Conservation (phyloP, 23 tunicate species). For the Ascidia mentula region DNA sequence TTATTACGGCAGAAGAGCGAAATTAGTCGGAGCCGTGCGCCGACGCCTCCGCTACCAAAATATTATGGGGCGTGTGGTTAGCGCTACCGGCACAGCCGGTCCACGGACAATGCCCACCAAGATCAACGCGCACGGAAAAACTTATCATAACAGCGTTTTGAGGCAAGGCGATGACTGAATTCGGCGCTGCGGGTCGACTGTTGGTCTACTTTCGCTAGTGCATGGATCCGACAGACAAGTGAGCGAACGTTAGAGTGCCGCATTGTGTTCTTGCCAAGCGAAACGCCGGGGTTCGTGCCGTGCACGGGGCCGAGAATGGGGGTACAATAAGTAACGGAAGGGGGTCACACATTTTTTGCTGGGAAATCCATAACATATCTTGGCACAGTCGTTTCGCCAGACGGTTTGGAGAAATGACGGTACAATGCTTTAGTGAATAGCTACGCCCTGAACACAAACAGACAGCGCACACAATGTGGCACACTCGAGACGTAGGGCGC, state of each 20-base stretch:
- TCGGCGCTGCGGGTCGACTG: not conserved
- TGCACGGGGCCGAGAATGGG: too few species aligned
- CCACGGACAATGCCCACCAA: not conserved
- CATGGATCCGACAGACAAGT: not conserved
- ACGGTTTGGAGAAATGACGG: not conserved
- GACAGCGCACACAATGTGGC: not conserved
- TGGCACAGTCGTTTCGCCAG: not conserved
- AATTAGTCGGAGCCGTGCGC: not conserved
- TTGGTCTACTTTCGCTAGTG: not conserved
- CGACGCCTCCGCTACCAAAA: slow-evolving; percentile 1
- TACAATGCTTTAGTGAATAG: too few species aligned
- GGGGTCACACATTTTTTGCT: slow-evolving; percentile 4
- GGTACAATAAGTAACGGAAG: not conserved
- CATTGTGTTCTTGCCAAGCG: slow-evolving; percentile 1
- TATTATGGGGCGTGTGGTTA: slow-evolving; percentile 5
- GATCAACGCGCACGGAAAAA: not conserved
- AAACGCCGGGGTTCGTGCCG: not conserved
- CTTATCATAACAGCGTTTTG: not conserved
- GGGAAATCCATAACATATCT: not conserved
- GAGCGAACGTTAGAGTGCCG: not conserved
- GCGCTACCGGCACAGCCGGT: not conserved
- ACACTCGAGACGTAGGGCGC: not conserved
- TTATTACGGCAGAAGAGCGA: not conserved
- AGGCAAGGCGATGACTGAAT: not conserved
- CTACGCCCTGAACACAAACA: not conserved